Evolutionary conservation across 2,113 vertebrate genomes (phyloP).

Genomic region (Empidonax traillii): DNA sequence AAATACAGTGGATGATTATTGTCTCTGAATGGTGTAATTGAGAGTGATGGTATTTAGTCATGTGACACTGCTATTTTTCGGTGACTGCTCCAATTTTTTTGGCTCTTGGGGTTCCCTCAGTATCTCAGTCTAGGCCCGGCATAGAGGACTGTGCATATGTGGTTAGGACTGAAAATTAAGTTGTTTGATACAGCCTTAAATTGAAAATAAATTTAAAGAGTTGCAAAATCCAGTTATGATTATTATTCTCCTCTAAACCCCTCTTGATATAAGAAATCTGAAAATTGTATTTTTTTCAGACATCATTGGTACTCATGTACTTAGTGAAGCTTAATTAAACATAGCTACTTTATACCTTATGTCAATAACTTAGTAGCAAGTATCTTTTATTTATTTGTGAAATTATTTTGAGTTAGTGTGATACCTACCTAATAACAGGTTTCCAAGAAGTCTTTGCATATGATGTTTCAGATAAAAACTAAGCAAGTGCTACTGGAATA

Average conservation of each 20-base stretch:
- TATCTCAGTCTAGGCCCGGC: background rate
- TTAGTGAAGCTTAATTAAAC: background rate
- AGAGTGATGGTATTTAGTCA: background rate
- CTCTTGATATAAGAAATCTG: background rate
- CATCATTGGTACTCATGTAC: background rate
- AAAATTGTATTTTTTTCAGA: background rate
- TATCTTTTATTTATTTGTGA: background rate
- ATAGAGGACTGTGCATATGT: background rate
- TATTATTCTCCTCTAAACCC: rapidly evolving
- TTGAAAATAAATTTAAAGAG: background rate
- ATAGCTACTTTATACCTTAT: background rate
- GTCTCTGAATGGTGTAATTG: background rate
- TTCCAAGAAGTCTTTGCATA: background rate
- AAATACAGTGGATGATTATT: background rate
- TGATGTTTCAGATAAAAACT: background rate
- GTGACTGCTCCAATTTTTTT: background rate
- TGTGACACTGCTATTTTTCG: background rate
- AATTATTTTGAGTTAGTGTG: background rate
- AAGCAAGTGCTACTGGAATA: background rate
- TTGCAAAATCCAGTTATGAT: background rate
- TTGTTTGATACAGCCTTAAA: background rate
- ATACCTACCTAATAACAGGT: background rate
- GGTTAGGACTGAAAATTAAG: background rate
- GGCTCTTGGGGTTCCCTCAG: background rate
- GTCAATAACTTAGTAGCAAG: background rate